Base-by-base conservation (phyloP, 2,113 vertebrate genomes). In the Lophius piscatorius region DNA sequence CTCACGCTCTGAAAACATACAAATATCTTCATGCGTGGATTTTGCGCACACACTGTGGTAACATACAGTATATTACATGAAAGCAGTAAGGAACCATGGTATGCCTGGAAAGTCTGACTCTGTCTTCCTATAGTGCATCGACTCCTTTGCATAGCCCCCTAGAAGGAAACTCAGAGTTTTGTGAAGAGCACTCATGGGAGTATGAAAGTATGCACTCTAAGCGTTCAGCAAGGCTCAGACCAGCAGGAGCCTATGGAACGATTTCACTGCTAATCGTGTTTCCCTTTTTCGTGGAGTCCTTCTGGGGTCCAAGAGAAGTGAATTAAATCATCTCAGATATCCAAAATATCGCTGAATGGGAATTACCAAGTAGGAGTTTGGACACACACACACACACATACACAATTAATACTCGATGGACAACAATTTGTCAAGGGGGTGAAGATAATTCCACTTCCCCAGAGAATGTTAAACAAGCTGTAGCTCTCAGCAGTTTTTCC, bases 391-490 rank as follows among this genome's bases (percentile, higher is more conserved):
- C n/a, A 24, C 52, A 48, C 39, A 78, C 74, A 67, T 63, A 57
- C n/a, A n/a, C n/a, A n/a, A n/a, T 83, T 50, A 42, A 36, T 17
- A 49, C 64, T 75, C 46, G 48, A 68, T 61, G 34, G 63, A 55
- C 24, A 60, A 81, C 81, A 83, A 86, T 87, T 90, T 87, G 81
- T 85, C 77, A 76, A 23, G 57, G n/a, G 69, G 78, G 62, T 84
- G 72, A 81, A 64, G 79, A 82, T 78, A 74, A 89, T 89, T 88
- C 73, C 35, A 52, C 76, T 58, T 89, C 85, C 76, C 88, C 59
- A 33, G 81, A 74, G 78, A 87, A 74, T 70, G 76, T 83, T 83
- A 86, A 89, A 88, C 79, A 88, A 90, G 85, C 76, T 62, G 64
- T 64, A 44, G 68, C 78, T 78, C 71, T 79, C 60, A 47, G 76